A percentile compares a stretch with the other conserved stretches of the same genome.
phyloP scores from a whole-genome alignment of 2,888 invertebrate species.

The Oscheius onirici region DNA sequence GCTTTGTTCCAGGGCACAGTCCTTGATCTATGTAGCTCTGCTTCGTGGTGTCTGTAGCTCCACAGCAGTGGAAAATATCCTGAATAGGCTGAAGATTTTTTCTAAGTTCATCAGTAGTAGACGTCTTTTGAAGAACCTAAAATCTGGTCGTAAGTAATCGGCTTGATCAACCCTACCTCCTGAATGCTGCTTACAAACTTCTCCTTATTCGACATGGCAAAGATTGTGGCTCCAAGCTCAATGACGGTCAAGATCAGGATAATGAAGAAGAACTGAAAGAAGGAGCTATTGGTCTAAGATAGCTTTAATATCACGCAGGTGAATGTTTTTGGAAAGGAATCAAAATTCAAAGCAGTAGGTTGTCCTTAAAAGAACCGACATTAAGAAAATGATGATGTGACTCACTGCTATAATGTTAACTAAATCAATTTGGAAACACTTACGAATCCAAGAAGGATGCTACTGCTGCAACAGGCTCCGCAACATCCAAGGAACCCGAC shows the following conservation, averaged over 20 bases:
- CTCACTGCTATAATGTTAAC: too few species aligned
- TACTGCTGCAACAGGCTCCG: conserved; percentile 67
- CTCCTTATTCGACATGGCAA: conserved; percentile 58
- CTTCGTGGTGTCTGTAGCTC: conserved; percentile 63
- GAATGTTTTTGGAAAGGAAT: too few species aligned
- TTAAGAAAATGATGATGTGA: too few species aligned
- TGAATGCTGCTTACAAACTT: conserved; percentile 59
- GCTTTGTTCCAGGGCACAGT: conserved; percentile 40
- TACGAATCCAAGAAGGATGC: conserved; percentile 63
- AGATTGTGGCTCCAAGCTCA: conserved; percentile 61
- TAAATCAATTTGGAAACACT: conserved; percentile 27
- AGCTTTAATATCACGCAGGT: too few species aligned
- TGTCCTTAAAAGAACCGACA: too few species aligned
- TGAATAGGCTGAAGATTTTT: conserved; percentile 65
- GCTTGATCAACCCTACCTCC: conserved; percentile 31
- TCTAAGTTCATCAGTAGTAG: conserved; percentile 43
- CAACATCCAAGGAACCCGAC: conserved; percentile 71
- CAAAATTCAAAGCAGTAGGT: too few species aligned
- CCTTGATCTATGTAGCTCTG: conserved; percentile 47
- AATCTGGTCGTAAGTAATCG: not conserved
- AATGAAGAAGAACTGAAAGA: conserved; percentile 67
- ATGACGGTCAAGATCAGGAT: conserved; percentile 61
- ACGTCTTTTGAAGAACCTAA: conserved; percentile 56
- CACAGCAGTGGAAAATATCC: conserved; percentile 65
- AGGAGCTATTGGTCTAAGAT: too few species aligned